Conservation (phyloP, 2,113 vertebrate species). For the Caranx ignobilis region DNA sequence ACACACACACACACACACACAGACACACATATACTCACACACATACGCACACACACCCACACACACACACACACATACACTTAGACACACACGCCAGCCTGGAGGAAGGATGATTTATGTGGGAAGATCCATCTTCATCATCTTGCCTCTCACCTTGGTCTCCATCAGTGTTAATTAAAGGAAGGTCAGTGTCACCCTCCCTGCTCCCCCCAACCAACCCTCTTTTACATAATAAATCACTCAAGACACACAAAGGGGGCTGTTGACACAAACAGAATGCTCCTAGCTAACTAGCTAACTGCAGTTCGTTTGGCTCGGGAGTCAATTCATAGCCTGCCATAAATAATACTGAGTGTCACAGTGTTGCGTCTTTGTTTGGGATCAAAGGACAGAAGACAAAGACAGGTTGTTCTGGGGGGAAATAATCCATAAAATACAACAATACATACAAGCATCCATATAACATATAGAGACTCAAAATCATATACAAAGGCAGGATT, state of each 20-base stretch:
- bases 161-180: conserved; percentile 99
- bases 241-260: conserved; percentile 87
- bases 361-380: conserved; percentile 71
- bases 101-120: conserved; percentile 93
- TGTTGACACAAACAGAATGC: conserved; percentile 88
- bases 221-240: conserved; percentile 99
- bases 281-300: conserved; percentile 80
- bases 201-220: conserved; percentile 80
- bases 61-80: conserved; percentile 38
- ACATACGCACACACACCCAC: conserved; percentile 38
- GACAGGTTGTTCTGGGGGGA: conserved; percentile 61
- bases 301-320: conserved; percentile 71
- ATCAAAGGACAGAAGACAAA: conserved; percentile 75
- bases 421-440: conserved; percentile 56
- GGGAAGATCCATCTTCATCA: conserved; percentile 91
- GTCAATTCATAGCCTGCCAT: conserved; percentile 79
- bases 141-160: conserved; percentile 96
- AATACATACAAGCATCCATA: conserved; percentile 42
- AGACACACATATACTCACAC: conserved; percentile 62
- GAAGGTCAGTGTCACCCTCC: conserved; percentile 99
- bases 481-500: neutral
- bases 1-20: conserved; percentile 65
- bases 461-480: conserved; percentile 21
- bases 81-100: conserved; percentile 60
- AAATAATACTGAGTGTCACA: conserved; percentile 77